Evolutionary conservation across 2,113 vertebrate genomes (phyloP), one percentile per base, ranked within the genome.

Genomic region (Hyla sarda): DNA sequence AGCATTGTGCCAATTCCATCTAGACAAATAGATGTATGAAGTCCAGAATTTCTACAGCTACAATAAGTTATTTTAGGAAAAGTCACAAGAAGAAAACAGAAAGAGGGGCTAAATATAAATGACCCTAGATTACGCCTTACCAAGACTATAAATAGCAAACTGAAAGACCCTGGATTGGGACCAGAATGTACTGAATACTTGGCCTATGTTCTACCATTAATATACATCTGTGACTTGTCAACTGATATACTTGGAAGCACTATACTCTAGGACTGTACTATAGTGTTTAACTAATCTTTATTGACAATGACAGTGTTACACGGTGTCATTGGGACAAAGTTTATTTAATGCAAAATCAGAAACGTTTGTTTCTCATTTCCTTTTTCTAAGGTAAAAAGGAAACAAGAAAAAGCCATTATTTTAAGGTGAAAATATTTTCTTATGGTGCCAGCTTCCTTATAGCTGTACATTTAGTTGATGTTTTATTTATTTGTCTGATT

Each of bases 121-220:
- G 83, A 37, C 60, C 74, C 83, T 41, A 80, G 65, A 58, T 56
- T 80, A 48, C 47, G 5, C n/a, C n/a, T 45, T 69, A 67, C 30
- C 3, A 9, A 6, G 23, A 52, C 41, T 86, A 86, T 80, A 80
- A 72, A 71, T 86, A 86, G 76, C 16, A 13, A 45, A 23, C 23
- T 71, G 25, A 47, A 78, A 58, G 58, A 78, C 56, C 45, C 62
- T 30, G 84, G 76, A 86, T 72, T 80, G 69, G 50, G 69, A 79
- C 47, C 75, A 80, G 84, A 56, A 86, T 86, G 76, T 72, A 23
- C 75, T 72, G 62, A 72, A 80, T 80, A 56, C 65, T 78, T 80
- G 37, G 65, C 21, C 58, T 47, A 69, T 54, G 58, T 41, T 67
- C 74, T 48, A 28, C 19, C 41, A 45, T 74, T 54, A 84, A 23